phyloP scores from a whole-genome alignment of 2,113 vertebrate species.

The Sapayoa aenigma region DNA sequence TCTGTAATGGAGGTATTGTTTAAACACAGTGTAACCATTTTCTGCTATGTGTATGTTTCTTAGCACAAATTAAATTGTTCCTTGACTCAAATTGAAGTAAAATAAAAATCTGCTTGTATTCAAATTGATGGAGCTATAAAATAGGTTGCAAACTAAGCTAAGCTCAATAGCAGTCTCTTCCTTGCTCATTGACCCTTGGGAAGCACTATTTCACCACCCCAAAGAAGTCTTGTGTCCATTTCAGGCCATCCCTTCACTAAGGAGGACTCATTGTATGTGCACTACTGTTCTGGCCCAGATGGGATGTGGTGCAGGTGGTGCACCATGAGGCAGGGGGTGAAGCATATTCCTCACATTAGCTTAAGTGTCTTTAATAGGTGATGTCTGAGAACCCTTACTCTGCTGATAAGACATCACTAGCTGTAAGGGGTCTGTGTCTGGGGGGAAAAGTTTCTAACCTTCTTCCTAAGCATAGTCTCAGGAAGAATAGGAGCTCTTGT shows the following conservation, averaged over 20 bases:
- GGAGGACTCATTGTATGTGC: rapidly evolving
- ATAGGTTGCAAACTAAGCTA: not conserved
- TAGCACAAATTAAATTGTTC: not conserved
- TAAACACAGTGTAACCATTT: not conserved
- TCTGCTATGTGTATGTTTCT: not conserved
- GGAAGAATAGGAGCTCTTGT: not conserved
- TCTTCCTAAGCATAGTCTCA: not conserved
- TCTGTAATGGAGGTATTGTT: not conserved
- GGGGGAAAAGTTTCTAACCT: not conserved
- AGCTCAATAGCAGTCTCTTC: not conserved
- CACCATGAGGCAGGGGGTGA: no score
- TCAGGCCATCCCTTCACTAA: not conserved
- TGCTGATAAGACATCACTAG: not conserved
- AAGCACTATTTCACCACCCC: not conserved
- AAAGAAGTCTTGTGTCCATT: not conserved
- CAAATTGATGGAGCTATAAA: not conserved
- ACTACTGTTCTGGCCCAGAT: not conserved
- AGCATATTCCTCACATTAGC: not conserved
- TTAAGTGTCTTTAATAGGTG: not conserved
- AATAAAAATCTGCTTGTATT: not conserved
- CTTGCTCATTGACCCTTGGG: not conserved
- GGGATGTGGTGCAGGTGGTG: not conserved
- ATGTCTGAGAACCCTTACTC: not conserved
- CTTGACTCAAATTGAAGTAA: not conserved
- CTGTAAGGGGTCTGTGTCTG: not conserved